These are phyloP conservation scores for Saccostrea echinata DNA, from an alignment of 1,140 invertebrate species.

Conservation along the genomic window DNA sequence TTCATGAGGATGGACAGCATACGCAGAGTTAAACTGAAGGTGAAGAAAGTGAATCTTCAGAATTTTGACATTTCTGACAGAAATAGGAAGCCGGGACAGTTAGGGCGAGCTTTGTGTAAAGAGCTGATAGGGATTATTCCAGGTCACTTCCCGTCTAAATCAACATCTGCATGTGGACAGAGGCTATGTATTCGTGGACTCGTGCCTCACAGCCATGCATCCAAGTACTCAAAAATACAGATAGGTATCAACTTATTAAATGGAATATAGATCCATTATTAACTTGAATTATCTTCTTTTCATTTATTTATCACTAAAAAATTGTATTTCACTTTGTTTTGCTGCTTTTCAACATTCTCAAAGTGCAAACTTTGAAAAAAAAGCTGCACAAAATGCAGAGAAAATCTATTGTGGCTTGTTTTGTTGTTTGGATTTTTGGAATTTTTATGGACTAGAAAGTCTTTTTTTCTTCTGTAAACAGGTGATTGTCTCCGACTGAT, in stretches of 20 bases:
- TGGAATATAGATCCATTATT: background rate
- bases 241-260: constrained; percentile 23
- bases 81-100: constrained; percentile 30
- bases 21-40: constrained; percentile 58
- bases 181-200: constrained; percentile 52
- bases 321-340: background rate
- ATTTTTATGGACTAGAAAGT: too few relatives aligned
- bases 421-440: too few relatives aligned
- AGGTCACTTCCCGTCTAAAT: constrained; percentile 48
- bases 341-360: background rate
- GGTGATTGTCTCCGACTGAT: constrained; percentile 54
- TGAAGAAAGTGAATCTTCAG: constrained; percentile 59
- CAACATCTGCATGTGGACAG: background rate
- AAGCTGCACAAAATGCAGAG: too few relatives aligned
- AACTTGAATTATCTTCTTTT: background rate
- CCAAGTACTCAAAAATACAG: constrained; percentile 47
- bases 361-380: too few relatives aligned
- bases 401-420: too few relatives aligned
- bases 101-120: constrained; percentile 51
- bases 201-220: constrained; percentile 41
- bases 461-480: constrained; percentile 10
- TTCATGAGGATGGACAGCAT: constrained; percentile 52
- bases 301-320: background rate
- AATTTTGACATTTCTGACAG: constrained; percentile 35
- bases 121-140: constrained; percentile 54